A percentile compares a stretch with the other conserved stretches of the same genome.
These are phyloP conservation scores for Rhimphoctona megacephalus DNA, from an alignment of 2,888 invertebrate species.

Conservation along the genomic window DNA sequence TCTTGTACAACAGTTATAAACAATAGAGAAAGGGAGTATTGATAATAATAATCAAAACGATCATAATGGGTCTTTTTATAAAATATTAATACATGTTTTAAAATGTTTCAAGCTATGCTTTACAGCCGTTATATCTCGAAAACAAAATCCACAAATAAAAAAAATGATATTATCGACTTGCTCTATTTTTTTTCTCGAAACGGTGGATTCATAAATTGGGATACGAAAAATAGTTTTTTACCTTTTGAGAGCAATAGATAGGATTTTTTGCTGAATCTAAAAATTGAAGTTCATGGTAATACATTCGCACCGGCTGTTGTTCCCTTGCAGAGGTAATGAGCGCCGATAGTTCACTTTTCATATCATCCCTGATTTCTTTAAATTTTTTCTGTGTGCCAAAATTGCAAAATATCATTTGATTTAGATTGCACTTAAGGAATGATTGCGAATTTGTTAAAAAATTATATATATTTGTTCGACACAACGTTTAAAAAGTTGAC, in stretches of 20 bases:
- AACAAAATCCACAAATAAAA: background rate
- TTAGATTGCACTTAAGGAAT: background rate
- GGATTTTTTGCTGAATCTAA: background rate
- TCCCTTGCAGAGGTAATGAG: background rate
- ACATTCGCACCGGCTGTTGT: background rate
- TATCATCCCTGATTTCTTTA: background rate
- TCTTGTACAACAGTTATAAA: background rate
- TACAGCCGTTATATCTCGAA: no score
- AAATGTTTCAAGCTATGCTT: no score
- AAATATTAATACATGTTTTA: no score
- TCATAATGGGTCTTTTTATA: no score
- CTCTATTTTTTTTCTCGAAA: background rate
- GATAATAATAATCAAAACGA: background rate
- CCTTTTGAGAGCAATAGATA: background rate
- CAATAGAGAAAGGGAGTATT: background rate
- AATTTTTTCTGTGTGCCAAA: background rate
- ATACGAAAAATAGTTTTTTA: background rate
- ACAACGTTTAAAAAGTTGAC: background rate
- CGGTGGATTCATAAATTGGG: background rate
- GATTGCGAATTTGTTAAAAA: background rate
- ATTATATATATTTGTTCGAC: background rate
- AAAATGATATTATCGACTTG: background rate
- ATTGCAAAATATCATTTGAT: background rate
- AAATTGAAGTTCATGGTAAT: background rate
- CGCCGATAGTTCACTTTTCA: background rate